Base-by-base conservation (phyloP, 2,888 invertebrate species). In the Rhimphoctona megacephalus region DNA sequence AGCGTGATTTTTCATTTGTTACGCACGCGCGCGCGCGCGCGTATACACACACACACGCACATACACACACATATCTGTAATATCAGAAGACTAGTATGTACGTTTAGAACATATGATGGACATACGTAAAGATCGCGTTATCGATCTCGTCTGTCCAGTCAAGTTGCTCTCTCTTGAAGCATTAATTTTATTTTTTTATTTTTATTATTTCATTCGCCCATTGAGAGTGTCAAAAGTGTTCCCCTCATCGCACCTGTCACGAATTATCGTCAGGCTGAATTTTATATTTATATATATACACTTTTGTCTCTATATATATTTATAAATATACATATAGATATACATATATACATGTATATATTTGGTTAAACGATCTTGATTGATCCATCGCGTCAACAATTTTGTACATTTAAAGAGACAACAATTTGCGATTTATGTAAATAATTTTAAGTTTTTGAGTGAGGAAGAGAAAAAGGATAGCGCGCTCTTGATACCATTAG, bases 361-460 rank as follows among this genome's bases (percentile, higher is more conserved):
- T 83, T 70, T 70, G 64, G 77, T 76, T n/a, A 64, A 49, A 54
- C 39, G 33, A 78, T 52, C 14, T 61, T 49, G 66, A 73, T 67
- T 66, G 46, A 72, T 49, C 66, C 57, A 69, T 54, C 70, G 73
- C 52, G 73, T 89, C 61, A 67, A 73, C 52, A 61, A 73, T 83
- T 83, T 77, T 85, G 73, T 86, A 84, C 57, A 39, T 46, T 78
- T 30, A 33, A 52, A 49, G 52, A 57, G 57, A 43, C 78, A 69
- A 79, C 39, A 61, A 81, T 30, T 52, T 30, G 85, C 81, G 76
- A 82, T 84, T 83, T 64, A 81, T 87, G 79, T 86, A 84, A 82
- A 80, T 87, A 87, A 87, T 85, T 72, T 79, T 87, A 79, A 84
- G 84, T 85, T 85, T 52, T 81, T 69, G 73, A 81, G 70, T 66